phyloP scores from a whole-genome alignment of 2,888 invertebrate species.

The Agrotis exclamationis region DNA sequence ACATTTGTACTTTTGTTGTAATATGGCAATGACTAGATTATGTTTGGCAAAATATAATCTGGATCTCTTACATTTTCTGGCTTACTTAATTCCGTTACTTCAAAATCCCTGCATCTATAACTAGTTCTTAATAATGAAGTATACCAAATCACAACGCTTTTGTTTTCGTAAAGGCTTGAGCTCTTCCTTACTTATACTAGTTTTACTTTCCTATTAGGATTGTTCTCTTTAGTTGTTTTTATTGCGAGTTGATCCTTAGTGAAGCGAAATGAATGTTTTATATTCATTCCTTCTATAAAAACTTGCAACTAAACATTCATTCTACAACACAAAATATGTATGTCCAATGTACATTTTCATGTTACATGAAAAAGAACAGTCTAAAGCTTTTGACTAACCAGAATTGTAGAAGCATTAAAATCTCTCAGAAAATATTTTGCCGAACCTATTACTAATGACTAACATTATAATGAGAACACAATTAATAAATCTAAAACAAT shows the following conservation, averaged over 20 bases:
- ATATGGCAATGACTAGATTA: slow-evolving; percentile 61
- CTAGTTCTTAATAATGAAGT: not conserved
- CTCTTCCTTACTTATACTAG: not conserved
- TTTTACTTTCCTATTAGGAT: not conserved
- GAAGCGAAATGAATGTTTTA: not conserved
- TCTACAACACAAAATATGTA: slow-evolving; percentile 12
- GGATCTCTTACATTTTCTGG: slow-evolving; percentile 1
- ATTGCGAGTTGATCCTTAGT: not conserved
- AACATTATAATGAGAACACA: slow-evolving; percentile 53
- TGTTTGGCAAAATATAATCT: slow-evolving; percentile 62
- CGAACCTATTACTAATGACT: slow-evolving; percentile 47
- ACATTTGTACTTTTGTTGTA: slow-evolving; percentile 77
- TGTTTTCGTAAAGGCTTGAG: slow-evolving; percentile 3
- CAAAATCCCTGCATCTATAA: not conserved
- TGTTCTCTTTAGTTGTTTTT: not conserved
- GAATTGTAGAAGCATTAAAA: not conserved
- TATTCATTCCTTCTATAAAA: not conserved
- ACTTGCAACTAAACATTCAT: not conserved
- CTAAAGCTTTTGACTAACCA: slow-evolving; percentile 14
- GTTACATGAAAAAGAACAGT: not conserved
- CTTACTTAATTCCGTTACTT: not conserved
- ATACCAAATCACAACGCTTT: slow-evolving; percentile 34
- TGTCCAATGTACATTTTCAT: too few species aligned
- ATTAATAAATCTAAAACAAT: slow-evolving; percentile 43
- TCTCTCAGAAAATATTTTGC: slow-evolving; percentile 59